Conservation (phyloP, 2,888 invertebrate species). For the Lacanobia wlatinum region DNA sequence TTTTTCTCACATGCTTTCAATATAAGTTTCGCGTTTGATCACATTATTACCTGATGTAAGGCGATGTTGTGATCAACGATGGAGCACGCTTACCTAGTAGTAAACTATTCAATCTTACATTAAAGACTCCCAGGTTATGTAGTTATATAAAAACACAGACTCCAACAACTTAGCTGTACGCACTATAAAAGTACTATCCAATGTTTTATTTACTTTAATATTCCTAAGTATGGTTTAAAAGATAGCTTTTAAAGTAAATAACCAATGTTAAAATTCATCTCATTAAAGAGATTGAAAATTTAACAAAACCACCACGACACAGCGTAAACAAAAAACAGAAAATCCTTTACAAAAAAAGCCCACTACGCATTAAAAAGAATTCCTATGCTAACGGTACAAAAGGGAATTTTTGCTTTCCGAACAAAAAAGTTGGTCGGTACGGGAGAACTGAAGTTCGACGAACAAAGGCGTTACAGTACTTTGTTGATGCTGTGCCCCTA, state of each 20-base stretch:
- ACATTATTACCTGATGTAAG: too few species aligned
- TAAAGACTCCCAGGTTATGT: too few species aligned
- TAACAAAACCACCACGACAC: background rate
- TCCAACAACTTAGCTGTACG: too few species aligned
- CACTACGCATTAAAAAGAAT: constrained; percentile 4
- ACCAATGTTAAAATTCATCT: background rate
- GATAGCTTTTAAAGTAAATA: background rate
- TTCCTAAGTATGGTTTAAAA: background rate
- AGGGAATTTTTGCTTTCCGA: constrained; percentile 46
- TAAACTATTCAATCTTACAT: too few species aligned
- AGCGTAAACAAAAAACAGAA: background rate
- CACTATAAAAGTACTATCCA: too few species aligned
- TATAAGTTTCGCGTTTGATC: too few species aligned
- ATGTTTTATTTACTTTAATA: background rate
- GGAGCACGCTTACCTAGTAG: too few species aligned
- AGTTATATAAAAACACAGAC: too few species aligned
- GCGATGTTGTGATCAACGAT: too few species aligned
- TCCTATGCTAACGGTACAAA: constrained; percentile 53
- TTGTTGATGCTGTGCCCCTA: constrained; percentile 41
- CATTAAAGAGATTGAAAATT: background rate
- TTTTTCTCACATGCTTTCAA: background rate
- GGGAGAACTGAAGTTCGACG: constrained; percentile 31
- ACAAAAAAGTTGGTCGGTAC: constrained; percentile 54
- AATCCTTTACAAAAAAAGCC: background rate
- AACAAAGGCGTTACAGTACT: constrained; percentile 47